Base-by-base conservation (phyloP, 2,797 vertebrate species). In the Acridotheres tristis region DNA sequence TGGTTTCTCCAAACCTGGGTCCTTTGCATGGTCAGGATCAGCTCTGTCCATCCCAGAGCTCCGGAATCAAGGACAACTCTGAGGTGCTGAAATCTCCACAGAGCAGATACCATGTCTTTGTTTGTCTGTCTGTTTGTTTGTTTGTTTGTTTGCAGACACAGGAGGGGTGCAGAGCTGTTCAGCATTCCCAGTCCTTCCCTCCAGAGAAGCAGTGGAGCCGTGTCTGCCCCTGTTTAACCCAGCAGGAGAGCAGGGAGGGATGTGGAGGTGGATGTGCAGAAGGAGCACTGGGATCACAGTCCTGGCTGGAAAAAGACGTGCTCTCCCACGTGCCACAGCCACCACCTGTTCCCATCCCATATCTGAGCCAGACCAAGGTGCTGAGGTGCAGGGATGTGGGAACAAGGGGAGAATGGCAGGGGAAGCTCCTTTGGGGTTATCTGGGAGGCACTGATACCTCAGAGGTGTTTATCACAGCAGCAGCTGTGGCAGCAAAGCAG, bases 261-360 rank as follows among this genome's bases (percentile, higher is more conserved):
- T 11, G 29, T 0, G 0, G 48, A 66, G 51, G 23, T 38, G 55
- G 71, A 45, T 42, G 38, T 3, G 6, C 32, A 9, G 58, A 45
- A 48, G 13, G 42, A 63, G 29, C 25, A 2, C 12, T 2, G 2
- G 59, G 50, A 55, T 16, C 43, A 48, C 43, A 67, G 4, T 5
- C 63, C 47, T 47, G 54, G 23, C 38, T 87, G 48, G 45, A 77
- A 43, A 61, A 42, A 57, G 48, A 47, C 0, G 0, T 1, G 10
- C 18, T 30, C 5, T 11, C 32, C 25, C 13, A 13, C 0, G 0
- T 32, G 19, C 69, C 45, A 9, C 17, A 8, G 51, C 14, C 69
- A 30, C 25, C 0, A 0, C 29, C 43, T 53, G 11, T 22, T 61
- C 65, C 65, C 5, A 1, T 26, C 17, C 66, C 27, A 0, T 5